Conservation (phyloP, 2,888 invertebrate genomes). For the Drosophila pegasa region DNA sequence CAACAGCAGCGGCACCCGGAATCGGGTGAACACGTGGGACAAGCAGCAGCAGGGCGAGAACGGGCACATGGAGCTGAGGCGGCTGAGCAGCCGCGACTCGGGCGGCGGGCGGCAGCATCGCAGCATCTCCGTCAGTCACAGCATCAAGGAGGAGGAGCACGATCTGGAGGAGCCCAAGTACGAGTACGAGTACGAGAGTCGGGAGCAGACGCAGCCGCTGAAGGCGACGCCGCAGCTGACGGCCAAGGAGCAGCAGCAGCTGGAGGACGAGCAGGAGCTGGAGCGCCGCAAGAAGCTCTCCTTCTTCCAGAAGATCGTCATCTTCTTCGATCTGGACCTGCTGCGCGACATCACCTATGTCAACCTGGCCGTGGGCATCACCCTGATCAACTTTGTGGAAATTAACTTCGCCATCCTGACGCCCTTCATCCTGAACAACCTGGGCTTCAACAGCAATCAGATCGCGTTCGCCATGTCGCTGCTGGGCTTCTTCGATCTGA, state of each 20-base stretch:
- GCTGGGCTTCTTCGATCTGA: constrained; percentile 88
- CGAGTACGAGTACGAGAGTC: constrained; percentile 21
- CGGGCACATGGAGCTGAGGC: constrained; percentile 67
- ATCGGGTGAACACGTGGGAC: constrained; percentile 71
- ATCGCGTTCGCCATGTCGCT: constrained; percentile 90
- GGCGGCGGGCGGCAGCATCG: constrained; percentile 57
- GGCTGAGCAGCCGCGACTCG: constrained; percentile 69
- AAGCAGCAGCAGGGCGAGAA: constrained; percentile 48
- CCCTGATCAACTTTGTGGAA: constrained; percentile 89
- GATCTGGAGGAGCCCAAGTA: constrained; percentile 36
- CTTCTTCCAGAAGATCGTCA: constrained; percentile 87
- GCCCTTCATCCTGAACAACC: constrained; percentile 89
- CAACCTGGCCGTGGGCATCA: constrained; percentile 90
- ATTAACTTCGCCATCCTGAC: constrained; percentile 91
- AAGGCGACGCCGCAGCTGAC: constrained; percentile 28
- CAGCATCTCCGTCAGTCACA: constrained; percentile 76
- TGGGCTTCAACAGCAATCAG: constrained; percentile 86
- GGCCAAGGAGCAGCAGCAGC: constrained; percentile 50
- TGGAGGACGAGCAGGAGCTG: constrained; percentile 64
- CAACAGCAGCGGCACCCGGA: constrained; percentile 66
- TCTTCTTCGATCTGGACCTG: constrained; percentile 90
- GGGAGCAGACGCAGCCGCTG: constrained; percentile 15
- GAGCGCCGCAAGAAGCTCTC: constrained; percentile 83
- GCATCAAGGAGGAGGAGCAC: constrained; percentile 75
- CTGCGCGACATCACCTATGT: constrained; percentile 89